phyloP scores from a whole-genome alignment of 2,113 vertebrate genomes.

The Datnioides undecimradiatus region DNA sequence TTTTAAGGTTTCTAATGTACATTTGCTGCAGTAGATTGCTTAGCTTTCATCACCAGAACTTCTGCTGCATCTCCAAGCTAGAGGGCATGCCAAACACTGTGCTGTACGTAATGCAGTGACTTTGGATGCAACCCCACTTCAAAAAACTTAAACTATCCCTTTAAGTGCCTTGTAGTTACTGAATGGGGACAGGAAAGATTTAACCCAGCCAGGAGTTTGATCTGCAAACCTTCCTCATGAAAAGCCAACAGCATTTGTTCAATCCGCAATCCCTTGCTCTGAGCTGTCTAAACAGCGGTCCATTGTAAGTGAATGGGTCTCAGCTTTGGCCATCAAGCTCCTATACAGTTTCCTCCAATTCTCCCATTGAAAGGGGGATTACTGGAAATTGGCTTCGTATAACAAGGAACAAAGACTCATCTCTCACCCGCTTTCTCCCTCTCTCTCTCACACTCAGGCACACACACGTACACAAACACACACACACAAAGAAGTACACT shows the following conservation, averaged over 20 bases:
- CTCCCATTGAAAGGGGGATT: conserved; percentile 74
- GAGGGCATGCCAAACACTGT: too few relatives aligned
- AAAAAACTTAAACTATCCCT: too few relatives aligned
- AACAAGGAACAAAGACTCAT: conserved; percentile 61
- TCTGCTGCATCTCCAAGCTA: too few relatives aligned
- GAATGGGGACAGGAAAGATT: background rate
- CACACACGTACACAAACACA: background rate
- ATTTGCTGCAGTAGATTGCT: too few relatives aligned
- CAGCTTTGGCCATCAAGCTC: conserved; percentile 60
- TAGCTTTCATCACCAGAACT: too few relatives aligned
- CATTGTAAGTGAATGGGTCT: conserved; percentile 64
- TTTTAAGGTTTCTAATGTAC: too few relatives aligned
- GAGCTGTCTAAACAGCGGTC: conserved; percentile 46
- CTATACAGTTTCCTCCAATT: conserved; percentile 55
- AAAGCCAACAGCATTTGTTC: conserved; percentile 52
- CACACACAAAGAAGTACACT: background rate
- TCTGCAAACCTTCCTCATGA: conserved; percentile 38
- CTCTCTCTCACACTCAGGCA: background rate
- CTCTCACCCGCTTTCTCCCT: background rate
- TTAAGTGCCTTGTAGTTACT: conserved; percentile 15
- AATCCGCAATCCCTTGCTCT: conserved; percentile 54
- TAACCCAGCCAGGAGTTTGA: conserved; percentile 34
- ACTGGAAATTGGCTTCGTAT: conserved; percentile 71
- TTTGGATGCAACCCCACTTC: too few relatives aligned
- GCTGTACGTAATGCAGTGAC: too few relatives aligned